Evolutionary conservation across 2,888 invertebrate genomes (phyloP), one percentile per base, ranked within the genome.

Genomic region (Agrilus cyanescens): DNA sequence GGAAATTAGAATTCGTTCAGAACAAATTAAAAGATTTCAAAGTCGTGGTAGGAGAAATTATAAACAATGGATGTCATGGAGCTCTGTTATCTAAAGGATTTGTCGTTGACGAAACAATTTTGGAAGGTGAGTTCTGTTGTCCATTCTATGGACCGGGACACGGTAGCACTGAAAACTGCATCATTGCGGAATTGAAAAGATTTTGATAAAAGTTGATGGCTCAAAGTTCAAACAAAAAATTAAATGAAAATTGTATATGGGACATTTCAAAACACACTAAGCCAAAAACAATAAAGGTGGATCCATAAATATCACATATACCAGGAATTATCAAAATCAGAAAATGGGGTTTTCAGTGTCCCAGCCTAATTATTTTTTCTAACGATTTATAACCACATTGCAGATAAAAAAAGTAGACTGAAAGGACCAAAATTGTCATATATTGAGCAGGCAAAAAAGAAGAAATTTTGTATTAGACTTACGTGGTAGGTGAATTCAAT

Each of bases 381-480:
- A 16, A 36, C 8, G 14, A 2, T 36, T 5, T 4, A 10, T 7
- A 14, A 32, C 43, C 10, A 4, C 59, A 70, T 38, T 31, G 12
- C 37, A 42, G 32, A 38, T 46, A 14, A 29, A 48, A 50, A 46
- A 40, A 52, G 52, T 31, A 53, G 56, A 46, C 51, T 51, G 13
- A 55, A 52, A 39, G 72, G 74, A 0, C 75, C 76, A 14, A 84
- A 84, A 50, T 84, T 87, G 77, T 84, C 86, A 4, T 91, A 88
- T 59, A 87, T 87, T 38, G 86, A 90, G 57, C 87, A 89, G 57
- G 85, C 86, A 0, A 81, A 80, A 54, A 91, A 91, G 58, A 74
- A 85, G 48, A 78, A 81, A 52, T 85, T 84, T 59, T 90, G 89
- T 58, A 77, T 78, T 58, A 70, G 86, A 47, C 70, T 91, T 2